Evolutionary conservation across 1,140 invertebrate genomes (phyloP).

Genomic region (Acromyrmex charruanus): DNA sequence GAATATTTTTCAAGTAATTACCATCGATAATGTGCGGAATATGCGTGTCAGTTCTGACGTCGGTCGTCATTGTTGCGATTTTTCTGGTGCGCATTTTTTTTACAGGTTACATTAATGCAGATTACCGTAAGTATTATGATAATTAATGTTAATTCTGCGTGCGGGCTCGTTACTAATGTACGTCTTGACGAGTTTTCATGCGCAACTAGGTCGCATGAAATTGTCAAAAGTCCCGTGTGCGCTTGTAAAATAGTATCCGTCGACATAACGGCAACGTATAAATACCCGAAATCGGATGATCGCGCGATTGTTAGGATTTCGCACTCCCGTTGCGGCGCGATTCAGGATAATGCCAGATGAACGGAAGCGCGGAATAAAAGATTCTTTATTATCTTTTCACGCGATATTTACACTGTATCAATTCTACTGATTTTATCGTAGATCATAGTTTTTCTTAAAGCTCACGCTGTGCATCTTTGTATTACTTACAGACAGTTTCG

Average conservation of each 20-base stretch:
- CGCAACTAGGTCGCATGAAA: conserved; percentile 34
- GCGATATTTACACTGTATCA: conserved; percentile 59
- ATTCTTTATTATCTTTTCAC: conserved; percentile 55
- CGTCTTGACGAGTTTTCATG: conserved; percentile 51
- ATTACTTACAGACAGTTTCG: neutral
- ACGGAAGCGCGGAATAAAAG: conserved; percentile 57
- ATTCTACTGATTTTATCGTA: conserved; percentile 47
- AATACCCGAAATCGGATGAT: conserved; percentile 71
- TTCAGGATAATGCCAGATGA: conserved; percentile 67
- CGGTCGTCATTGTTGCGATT: conserved; percentile 19
- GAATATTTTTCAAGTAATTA: conserved; percentile 25
- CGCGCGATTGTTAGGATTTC: conserved; percentile 48
- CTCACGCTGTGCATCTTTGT: neutral
- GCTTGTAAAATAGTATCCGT: conserved; percentile 43
- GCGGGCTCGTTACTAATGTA: neutral
- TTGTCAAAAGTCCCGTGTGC: conserved; percentile 40
- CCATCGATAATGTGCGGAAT: neutral
- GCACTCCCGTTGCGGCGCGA: conserved; percentile 55
- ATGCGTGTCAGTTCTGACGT: neutral
- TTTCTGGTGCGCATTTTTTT: conserved; percentile 33
- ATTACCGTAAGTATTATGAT: conserved; percentile 48
- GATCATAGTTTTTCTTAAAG: conserved; percentile 27
- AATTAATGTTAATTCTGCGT: conserved; percentile 46
- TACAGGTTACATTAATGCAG: conserved; percentile 6
- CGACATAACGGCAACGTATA: conserved; percentile 62